Percentiles rank a stretch among this genome's conserved stretches.
Conservation (phyloP, 2,113 vertebrate genomes). For the Tragelaphus strepsiceros region DNA sequence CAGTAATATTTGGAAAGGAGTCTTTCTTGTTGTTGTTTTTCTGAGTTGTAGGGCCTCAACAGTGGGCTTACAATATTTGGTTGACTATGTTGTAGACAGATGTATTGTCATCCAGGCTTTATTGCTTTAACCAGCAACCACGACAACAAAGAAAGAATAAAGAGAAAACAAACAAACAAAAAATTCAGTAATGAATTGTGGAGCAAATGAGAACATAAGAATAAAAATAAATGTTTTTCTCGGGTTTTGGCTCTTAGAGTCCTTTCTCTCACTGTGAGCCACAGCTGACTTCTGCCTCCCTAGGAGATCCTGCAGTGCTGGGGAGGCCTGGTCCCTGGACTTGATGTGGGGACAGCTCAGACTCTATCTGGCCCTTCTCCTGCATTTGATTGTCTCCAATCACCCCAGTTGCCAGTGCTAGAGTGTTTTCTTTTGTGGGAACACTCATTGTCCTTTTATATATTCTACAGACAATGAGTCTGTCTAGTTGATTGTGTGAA, state of each 20-base stretch:
- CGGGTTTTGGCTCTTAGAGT: neutral
- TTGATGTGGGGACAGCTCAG: neutral
- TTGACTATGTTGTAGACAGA: neutral
- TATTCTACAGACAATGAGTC: neutral
- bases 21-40: neutral
- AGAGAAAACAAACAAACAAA: neutral
- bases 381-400: neutral
- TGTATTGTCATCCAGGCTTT: neutral
- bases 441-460: neutral
- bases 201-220: neutral
- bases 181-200: neutral
- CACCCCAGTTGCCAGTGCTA: neutral
- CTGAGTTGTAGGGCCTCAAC: neutral
- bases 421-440: neutral
- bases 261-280: neutral
- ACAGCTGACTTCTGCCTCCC: neutral
- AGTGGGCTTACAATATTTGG: neutral
- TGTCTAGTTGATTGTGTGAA: neutral
- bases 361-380: neutral
- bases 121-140: neutral
- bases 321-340: neutral
- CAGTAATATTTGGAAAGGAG: neutral
- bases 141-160: neutral
- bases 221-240: neutral
- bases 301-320: neutral